Conservation (phyloP, 2,888 invertebrate species). For the Parnassius orleans region DNA sequence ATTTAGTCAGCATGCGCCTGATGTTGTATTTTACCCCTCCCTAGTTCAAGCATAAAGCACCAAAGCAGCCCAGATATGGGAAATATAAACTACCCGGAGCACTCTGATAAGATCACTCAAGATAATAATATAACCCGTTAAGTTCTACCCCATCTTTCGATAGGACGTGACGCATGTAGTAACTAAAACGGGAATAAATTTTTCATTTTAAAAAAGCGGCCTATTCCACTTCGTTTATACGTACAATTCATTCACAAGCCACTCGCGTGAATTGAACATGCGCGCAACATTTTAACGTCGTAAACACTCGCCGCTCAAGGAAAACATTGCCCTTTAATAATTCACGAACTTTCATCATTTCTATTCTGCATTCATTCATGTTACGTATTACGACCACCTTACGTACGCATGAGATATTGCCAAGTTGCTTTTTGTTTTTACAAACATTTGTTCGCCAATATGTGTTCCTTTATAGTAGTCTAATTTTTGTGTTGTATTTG, state of each 20-base stretch:
- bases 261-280: conserved; percentile 13
- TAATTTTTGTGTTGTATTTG: background rate
- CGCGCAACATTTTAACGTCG: conserved; percentile 16
- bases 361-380: conserved; percentile 31
- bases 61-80: too few relatives aligned
- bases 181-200: too few relatives aligned
- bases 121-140: too few relatives aligned
- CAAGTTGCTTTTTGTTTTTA: background rate
- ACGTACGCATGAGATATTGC: conserved; percentile 4
- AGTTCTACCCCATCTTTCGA: too few relatives aligned
- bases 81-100: too few relatives aligned
- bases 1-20: too few relatives aligned
- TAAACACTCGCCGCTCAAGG: background rate
- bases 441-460: background rate
- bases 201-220: background rate
- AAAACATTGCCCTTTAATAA: conserved; percentile 25
- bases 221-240: conserved; percentile 1
- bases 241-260: conserved; percentile 2
- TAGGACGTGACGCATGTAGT: too few relatives aligned
- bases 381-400: conserved; percentile 23
- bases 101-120: too few relatives aligned
- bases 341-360: conserved; percentile 30
- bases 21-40: too few relatives aligned
- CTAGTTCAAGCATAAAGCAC: too few relatives aligned
- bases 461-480: background rate